A percentile compares a stretch with the other conserved stretches of the same genome.
phyloP scores from a whole-genome alignment of 2,797 vertebrate species.

The Rhinichthys osculus region DNA sequence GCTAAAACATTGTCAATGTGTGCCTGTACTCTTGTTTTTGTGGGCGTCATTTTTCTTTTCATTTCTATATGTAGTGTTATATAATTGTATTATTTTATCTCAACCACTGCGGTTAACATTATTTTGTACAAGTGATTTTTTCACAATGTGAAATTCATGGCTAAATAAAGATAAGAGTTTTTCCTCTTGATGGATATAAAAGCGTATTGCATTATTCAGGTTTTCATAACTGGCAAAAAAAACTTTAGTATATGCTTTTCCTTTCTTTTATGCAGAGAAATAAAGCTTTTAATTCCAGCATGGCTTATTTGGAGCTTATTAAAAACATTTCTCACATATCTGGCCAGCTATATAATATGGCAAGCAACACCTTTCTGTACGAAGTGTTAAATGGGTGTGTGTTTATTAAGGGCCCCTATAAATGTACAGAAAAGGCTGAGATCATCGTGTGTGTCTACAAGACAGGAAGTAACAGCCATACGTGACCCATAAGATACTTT shows the following conservation, averaged over 20 bases:
- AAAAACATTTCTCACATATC: slow-evolving; percentile 71
- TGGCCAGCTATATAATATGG: slow-evolving; percentile 67
- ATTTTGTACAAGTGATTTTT: slow-evolving; percentile 94
- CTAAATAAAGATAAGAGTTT: slow-evolving; percentile 96
- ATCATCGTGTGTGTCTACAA: slow-evolving; percentile 76
- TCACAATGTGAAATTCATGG: slow-evolving; percentile 99
- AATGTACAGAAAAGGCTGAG: slow-evolving; percentile 66
- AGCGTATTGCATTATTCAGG: background rate
- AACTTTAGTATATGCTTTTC: background rate
- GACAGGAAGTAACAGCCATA: slow-evolving; percentile 67
- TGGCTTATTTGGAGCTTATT: slow-evolving; percentile 58
- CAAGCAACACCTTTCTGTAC: slow-evolving; percentile 66
- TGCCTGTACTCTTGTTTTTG: slow-evolving; percentile 60
- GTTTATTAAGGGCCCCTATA: slow-evolving; percentile 35
- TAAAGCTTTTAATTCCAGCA: slow-evolving; percentile 38
- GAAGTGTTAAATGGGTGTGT: slow-evolving; percentile 64
- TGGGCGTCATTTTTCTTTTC: slow-evolving; percentile 39
- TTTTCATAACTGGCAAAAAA: background rate
- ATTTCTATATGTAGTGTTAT: slow-evolving; percentile 61
- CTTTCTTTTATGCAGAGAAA: background rate
- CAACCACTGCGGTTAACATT: slow-evolving; percentile 79
- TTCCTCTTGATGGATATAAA: slow-evolving; percentile 84
- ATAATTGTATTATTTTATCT: slow-evolving; percentile 73
- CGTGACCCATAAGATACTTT: slow-evolving; percentile 79
- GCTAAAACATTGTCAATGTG: slow-evolving; percentile 67